Conservation (phyloP, 2,797 vertebrate genomes). For the Coregonus sp. region DNA sequence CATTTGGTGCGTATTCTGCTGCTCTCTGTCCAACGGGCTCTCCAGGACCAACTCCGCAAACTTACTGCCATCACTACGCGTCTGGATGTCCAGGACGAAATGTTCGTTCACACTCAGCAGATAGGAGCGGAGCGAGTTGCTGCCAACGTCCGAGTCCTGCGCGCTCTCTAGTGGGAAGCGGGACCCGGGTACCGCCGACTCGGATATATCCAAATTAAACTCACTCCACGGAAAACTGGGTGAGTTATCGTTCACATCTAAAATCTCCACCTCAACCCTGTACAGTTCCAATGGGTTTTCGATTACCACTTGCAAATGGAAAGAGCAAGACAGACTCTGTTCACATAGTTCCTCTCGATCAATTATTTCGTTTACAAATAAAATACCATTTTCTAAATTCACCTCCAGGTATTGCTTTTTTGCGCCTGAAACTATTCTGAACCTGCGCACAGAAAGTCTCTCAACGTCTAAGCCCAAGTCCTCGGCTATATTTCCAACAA, state of each 20-base stretch:
- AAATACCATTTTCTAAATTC: slow-evolving; percentile 76
- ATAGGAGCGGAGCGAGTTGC: slow-evolving; percentile 86
- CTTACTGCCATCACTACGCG: slow-evolving; percentile 85
- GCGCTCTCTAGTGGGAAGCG: slow-evolving; percentile 91
- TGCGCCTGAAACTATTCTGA: slow-evolving; percentile 75
- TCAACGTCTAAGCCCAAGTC: slow-evolving; percentile 75
- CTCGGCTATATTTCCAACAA: slow-evolving; percentile 78
- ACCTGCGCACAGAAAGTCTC: slow-evolving; percentile 71
- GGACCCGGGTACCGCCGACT: slow-evolving; percentile 82
- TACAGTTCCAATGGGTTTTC: slow-evolving; percentile 78
- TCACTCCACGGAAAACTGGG: slow-evolving; percentile 76
- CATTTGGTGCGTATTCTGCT: slow-evolving; percentile 80
- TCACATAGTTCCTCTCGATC: slow-evolving; percentile 78
- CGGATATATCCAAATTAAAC: slow-evolving; percentile 79
- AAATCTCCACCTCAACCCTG: slow-evolving; percentile 75
- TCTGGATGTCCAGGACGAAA: slow-evolving; percentile 87
- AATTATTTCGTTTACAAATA: slow-evolving; percentile 77
- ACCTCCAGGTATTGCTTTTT: slow-evolving; percentile 76
- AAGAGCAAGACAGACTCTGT: slow-evolving; percentile 74
- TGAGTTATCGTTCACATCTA: slow-evolving; percentile 78
- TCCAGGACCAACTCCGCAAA: slow-evolving; percentile 89
- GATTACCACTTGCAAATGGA: slow-evolving; percentile 78
- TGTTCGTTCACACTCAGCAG: slow-evolving; percentile 85
- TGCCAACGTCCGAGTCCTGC: slow-evolving; percentile 84
- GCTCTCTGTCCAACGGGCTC: slow-evolving; percentile 83